Conservation (phyloP, 2,888 invertebrate genomes). For the Coenonympha glycerion region DNA sequence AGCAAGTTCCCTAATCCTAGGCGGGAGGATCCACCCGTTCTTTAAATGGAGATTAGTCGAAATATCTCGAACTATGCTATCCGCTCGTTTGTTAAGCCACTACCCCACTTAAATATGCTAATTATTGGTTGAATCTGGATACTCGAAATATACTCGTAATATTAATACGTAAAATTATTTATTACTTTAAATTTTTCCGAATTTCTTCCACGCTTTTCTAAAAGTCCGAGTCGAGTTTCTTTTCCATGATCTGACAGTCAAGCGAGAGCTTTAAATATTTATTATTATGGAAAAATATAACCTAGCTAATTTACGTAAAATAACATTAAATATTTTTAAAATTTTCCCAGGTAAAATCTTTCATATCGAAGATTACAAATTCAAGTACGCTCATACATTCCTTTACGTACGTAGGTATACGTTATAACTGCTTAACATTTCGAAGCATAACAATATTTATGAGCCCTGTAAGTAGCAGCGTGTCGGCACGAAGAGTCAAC, state of each 20-base stretch:
- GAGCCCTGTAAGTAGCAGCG: conserved; percentile 55
- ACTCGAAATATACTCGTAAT: too few species aligned
- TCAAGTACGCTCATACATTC: conserved; percentile 6
- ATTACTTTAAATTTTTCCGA: too few species aligned
- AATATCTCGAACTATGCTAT: conserved; percentile 71
- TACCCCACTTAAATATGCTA: conserved; percentile 35
- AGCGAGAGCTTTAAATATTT: too few species aligned
- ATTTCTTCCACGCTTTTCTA: too few species aligned
- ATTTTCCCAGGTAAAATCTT: conserved; percentile 1
- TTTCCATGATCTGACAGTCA: too few species aligned
- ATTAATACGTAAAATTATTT: too few species aligned
- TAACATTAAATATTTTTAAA: neutral
- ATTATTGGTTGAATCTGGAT: conserved; percentile 16
- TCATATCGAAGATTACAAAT: conserved; percentile 3
- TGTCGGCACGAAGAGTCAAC: conserved; percentile 67
- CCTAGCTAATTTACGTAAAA: neutral
- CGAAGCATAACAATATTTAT: conserved; percentile 49
- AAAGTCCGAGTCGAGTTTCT: too few species aligned
- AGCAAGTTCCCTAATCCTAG: conserved; percentile 75
- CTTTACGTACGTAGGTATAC: conserved; percentile 1
- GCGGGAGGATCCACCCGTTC: conserved; percentile 71
- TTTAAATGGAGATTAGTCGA: conserved; percentile 74
- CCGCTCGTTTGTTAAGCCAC: conserved; percentile 58
- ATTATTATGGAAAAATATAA: neutral
- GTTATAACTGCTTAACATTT: conserved; percentile 18